Conservation (phyloP, 2,113 vertebrate species). For the Microcebus griseorufus region DNA sequence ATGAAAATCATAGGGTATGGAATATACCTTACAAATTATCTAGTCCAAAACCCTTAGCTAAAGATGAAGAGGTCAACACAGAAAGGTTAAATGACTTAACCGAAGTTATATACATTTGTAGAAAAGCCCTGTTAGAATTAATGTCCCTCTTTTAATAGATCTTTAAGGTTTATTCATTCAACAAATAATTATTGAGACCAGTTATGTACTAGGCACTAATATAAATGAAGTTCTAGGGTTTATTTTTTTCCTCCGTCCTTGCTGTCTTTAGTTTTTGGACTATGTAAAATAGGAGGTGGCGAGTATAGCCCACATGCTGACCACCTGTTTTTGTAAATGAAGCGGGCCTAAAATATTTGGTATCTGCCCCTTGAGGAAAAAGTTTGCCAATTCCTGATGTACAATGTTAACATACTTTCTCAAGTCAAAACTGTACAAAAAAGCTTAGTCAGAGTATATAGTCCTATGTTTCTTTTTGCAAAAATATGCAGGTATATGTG, state of each 20-base stretch:
- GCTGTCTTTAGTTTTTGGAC: not conserved
- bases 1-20: not conserved
- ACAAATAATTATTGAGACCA: not conserved
- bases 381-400: not conserved
- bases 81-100: not conserved
- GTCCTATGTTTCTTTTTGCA: not conserved
- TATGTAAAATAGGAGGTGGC: not conserved
- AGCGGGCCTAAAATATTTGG: not conserved
- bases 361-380: not conserved
- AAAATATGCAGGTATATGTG: not conserved
- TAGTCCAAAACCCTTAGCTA: not conserved
- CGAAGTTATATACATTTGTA: not conserved
- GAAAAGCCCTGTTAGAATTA: not conserved
- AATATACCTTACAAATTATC: not conserved
- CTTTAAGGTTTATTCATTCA: not conserved
- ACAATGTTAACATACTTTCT: not conserved
- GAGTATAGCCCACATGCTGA: not conserved
- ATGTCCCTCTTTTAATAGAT: not conserved
- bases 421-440: not conserved
- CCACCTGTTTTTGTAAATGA: not conserved
- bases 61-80: not conserved
- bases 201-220: not conserved
- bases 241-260: not conserved
- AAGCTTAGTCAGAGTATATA: not conserved
- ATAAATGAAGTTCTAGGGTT: not conserved